Evolutionary conservation across 2,888 invertebrate genomes (phyloP), one percentile per base, ranked within the genome.

Genomic region (Drosophila colorata): DNA sequence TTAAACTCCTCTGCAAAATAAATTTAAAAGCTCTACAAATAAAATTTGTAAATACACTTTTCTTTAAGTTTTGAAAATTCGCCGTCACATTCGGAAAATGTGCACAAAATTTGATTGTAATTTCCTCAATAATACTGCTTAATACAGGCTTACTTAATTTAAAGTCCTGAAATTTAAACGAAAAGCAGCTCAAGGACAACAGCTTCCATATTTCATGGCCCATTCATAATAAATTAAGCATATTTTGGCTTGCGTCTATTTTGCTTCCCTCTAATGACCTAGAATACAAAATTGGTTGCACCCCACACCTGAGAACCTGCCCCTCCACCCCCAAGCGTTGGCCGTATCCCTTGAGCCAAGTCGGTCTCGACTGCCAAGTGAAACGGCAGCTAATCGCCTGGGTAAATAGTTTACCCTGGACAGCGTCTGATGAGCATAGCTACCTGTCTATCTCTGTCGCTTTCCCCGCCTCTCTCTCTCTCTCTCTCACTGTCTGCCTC

Each of bases 321-420:
- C 3, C 16, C 4, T 8, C 16, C 9, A 4, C 38, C 38, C 2
- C 33, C n/a, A 46, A 28, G 66, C 66, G 57, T 60, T 74, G 51
- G 57, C 65, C 33, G 43, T 47, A 51, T 87, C 78, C 87, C 84
- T 23, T 16, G 67, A 80, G 72, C 55, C 79, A 70, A 76, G 82
- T 78, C 74, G 76, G 73, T 35, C 64, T 72, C 51, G 64, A 59
- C 60, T 66, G 84, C 66, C 52, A 78, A 64, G 65, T 78, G 84
- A 84, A 78, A 72, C 69, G 87, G 68, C 72, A 87, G 88, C 82
- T 87, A 82, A 82, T 82, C 86, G 82, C 73, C 69, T 87, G 85
- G 81, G 87, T 78, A 82, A 82, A 87, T 80, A 78, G 78, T 60
- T 78, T 64, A 55, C 57, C 48, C 59, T 68, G 68, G 48, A 57